Evolutionary conservation across 2,113 vertebrate genomes (phyloP).

Genomic region (Oceanodroma tethys): DNA sequence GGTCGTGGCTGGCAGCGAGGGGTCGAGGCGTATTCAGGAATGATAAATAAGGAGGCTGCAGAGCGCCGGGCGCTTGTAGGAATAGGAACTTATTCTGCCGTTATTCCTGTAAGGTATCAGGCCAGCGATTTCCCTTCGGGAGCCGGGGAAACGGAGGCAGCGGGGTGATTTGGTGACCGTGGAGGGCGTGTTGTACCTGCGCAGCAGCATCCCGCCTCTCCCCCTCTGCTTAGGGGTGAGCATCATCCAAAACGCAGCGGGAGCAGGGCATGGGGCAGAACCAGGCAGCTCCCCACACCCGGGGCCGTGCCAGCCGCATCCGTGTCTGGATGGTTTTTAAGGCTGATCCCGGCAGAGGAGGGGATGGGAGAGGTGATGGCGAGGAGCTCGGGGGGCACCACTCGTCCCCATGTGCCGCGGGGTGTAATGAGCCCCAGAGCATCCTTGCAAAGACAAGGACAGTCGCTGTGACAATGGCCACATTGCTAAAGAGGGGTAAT

Average conservation of each 20-base stretch:
- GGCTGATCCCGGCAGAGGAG: accelerated
- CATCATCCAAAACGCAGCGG: background rate
- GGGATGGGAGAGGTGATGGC: background rate
- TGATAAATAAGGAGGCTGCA: background rate
- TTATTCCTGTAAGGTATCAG: accelerated
- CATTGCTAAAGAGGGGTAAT: accelerated
- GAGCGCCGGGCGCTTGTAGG: accelerated
- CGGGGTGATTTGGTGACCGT: accelerated
- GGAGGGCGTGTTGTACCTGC: accelerated
- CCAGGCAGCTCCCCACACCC: accelerated
- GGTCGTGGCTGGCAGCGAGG: background rate
- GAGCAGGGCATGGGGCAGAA: background rate
- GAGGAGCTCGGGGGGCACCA: background rate
- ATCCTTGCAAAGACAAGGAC: background rate
- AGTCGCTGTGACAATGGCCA: accelerated
- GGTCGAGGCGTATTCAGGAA: background rate
- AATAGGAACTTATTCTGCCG: accelerated
- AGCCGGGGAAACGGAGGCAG: background rate
- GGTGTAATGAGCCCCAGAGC: accelerated
- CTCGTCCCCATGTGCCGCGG: accelerated
- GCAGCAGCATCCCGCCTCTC: background rate
- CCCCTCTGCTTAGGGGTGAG: accelerated
- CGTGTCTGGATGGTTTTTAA: accelerated
- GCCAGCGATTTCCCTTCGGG: accelerated
- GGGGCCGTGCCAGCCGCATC: accelerated